These are phyloP conservation scores for Scomberomorus guttatus DNA, from an alignment of 2,797 vertebrate genomes.

Conservation along the genomic window DNA sequence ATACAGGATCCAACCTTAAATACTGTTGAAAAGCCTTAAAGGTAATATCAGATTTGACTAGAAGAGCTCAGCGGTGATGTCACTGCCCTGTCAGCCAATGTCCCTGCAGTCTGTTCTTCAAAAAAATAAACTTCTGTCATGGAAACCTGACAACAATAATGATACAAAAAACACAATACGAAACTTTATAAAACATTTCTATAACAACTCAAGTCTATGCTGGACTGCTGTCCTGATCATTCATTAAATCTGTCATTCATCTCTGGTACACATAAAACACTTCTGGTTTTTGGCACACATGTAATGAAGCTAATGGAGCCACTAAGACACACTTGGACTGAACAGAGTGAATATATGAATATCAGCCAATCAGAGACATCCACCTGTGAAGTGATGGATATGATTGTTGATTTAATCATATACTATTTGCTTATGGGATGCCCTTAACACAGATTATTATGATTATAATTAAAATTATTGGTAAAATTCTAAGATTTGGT, in stretches of 20 bases:
- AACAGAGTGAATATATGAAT: background rate
- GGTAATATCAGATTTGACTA: background rate
- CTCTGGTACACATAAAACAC: background rate
- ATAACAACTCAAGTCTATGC: background rate
- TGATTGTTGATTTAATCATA: background rate
- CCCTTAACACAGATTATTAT: no score
- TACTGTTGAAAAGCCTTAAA: background rate
- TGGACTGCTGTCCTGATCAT: background rate
- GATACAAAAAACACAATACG: slow-evolving; percentile 1
- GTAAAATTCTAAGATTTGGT: background rate
- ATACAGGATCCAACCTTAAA: background rate
- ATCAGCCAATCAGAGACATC: background rate
- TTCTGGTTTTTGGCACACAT: background rate
- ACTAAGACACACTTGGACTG: background rate
- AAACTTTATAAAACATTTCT: slow-evolving; percentile 17
- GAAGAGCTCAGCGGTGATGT: background rate
- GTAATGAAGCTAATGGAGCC: background rate
- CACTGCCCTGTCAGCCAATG: background rate
- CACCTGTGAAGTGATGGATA: background rate
- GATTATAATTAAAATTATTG: background rate
- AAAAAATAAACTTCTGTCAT: background rate
- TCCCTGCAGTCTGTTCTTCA: background rate
- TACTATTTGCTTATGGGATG: background rate
- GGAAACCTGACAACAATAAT: background rate
- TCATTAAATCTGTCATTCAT: background rate